Evolutionary conservation across 2,113 vertebrate species (phyloP).

Genomic region (Rhinichthys klamathensis): DNA sequence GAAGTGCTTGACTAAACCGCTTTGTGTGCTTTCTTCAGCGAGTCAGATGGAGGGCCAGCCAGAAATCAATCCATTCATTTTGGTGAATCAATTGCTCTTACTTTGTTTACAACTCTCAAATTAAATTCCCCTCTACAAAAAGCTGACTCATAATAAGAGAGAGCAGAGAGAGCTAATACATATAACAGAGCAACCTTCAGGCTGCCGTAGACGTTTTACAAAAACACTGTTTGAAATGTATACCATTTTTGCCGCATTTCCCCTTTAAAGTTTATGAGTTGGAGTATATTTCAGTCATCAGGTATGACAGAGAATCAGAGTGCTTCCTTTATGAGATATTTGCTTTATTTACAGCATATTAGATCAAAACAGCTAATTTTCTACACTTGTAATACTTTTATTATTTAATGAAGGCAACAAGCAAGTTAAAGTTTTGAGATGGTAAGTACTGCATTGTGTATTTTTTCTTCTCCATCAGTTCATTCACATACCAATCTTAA

Average conservation of each 20-base stretch:
- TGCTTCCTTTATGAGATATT: background rate
- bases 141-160: background rate
- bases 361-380: background rate
- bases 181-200: background rate
- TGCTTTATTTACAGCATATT: background rate
- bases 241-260: background rate
- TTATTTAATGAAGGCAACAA: background rate
- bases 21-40: slow-evolving; percentile 33
- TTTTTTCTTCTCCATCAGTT: background rate
- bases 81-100: background rate
- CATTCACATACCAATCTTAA: background rate
- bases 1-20: slow-evolving; percentile 48
- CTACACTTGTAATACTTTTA: background rate
- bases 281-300: background rate
- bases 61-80: slow-evolving; percentile 5
- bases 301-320: background rate
- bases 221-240: background rate
- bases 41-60: slow-evolving; percentile 26
- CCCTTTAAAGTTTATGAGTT: background rate
- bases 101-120: background rate
- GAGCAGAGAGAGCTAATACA: background rate
- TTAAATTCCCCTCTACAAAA: background rate
- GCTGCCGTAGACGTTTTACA: background rate
- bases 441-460: background rate
- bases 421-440: background rate